Conservation (phyloP, 2,797 vertebrate genomes). For the Chanos chanos region DNA sequence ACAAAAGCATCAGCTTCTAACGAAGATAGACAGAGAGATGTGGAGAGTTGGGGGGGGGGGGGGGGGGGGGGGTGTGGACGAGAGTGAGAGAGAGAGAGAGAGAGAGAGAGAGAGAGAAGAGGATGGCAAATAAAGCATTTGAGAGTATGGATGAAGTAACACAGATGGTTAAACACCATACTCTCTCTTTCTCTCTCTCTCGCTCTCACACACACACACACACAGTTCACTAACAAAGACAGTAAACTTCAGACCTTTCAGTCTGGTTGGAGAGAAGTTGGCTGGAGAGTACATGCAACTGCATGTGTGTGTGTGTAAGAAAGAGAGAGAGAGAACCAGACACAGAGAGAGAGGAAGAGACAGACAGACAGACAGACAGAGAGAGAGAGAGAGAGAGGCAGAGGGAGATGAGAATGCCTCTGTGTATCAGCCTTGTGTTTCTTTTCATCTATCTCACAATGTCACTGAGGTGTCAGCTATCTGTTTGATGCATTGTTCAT, state of each 20-base stretch:
- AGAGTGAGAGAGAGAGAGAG: neutral
- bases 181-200: too few relatives aligned
- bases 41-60: neutral
- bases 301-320: too few relatives aligned
- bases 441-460: constrained; percentile 22
- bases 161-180: too few relatives aligned
- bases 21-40: neutral
- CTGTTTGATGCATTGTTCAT: constrained; percentile 50
- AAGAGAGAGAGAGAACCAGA: neutral
- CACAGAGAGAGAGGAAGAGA: too few relatives aligned
- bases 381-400: neutral
- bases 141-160: constrained; percentile 1
- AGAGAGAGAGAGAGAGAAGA: constrained; percentile 2
- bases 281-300: too few relatives aligned
- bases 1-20: constrained; percentile 57
- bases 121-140: neutral
- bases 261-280: too few relatives aligned
- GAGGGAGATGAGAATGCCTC: constrained; percentile 16
- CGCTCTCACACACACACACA: too few relatives aligned
- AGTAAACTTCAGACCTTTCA: too few relatives aligned
- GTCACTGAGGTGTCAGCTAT: constrained; percentile 24
- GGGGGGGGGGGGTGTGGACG: too few relatives aligned
- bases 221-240: too few relatives aligned
- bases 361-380: neutral
- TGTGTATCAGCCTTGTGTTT: too few relatives aligned